Percentiles rank a stretch among this genome's conserved stretches.
Evolutionary conservation across 2,888 invertebrate genomes (phyloP).

Genomic region (Ryuthela nishihirai): DNA sequence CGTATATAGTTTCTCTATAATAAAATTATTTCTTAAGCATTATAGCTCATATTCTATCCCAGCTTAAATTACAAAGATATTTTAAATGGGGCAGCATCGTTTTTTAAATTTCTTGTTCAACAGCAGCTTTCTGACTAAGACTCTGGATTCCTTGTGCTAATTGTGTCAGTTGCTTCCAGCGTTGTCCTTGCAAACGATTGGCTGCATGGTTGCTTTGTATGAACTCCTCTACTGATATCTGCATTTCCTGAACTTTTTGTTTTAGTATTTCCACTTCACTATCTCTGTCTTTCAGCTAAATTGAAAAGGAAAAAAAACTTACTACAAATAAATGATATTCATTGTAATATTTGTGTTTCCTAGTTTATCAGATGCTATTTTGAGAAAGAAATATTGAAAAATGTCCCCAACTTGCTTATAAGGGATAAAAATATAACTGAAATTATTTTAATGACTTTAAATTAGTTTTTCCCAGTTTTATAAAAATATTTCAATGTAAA

Average conservation of each 20-base stretch:
- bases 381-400: background rate
- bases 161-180: conserved; percentile 26
- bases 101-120: no score
- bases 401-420: background rate
- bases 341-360: no score
- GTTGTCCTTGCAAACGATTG: conserved; percentile 15
- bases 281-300: conserved; percentile 14
- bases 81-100: no score
- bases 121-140: no score
- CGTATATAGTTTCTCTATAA: no score
- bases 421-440: background rate
- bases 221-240: conserved; percentile 32
- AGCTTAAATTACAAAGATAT: no score
- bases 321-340: no score
- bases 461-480: no score
- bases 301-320: background rate
- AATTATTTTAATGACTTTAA: background rate
- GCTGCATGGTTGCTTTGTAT: conserved; percentile 25
- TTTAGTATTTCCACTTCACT: conserved; percentile 21
- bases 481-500: no score
- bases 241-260: conserved; percentile 34
- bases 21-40: no score
- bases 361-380: no score
- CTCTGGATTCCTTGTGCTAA: conserved; percentile 28
- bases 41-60: no score